phyloP scores from a whole-genome alignment of 2,888 invertebrate genomes.

The Drosophila acutilabella region DNA sequence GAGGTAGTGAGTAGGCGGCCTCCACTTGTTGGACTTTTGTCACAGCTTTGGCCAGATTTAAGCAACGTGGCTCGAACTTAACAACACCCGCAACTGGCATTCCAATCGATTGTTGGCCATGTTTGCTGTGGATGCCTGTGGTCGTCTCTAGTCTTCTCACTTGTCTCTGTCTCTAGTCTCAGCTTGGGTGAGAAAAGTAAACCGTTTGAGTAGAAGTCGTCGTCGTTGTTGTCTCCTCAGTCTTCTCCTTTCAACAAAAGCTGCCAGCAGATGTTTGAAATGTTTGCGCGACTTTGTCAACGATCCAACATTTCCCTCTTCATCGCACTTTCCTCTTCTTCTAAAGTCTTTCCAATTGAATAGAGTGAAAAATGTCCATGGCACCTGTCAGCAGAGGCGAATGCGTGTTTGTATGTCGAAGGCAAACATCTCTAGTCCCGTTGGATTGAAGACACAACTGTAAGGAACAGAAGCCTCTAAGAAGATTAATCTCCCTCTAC shows the following conservation, averaged over 20 bases:
- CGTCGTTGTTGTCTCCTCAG: constrained; percentile 22
- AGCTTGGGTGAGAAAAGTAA: constrained; percentile 71
- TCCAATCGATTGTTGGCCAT: constrained; percentile 74
- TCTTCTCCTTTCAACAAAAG: constrained; percentile 52
- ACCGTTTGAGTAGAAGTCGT: constrained; percentile 49
- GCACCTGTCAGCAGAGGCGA: constrained; percentile 67
- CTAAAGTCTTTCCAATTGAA: constrained; percentile 52
- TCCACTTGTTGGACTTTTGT: constrained; percentile 61
- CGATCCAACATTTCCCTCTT: constrained; percentile 24
- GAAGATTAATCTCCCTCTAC: constrained; percentile 34
- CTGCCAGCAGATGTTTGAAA: constrained; percentile 70
- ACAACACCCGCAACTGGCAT: constrained; percentile 70
- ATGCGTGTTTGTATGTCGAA: constrained; percentile 35
- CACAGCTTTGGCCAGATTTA: constrained; percentile 43
- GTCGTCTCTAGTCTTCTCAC: constrained; percentile 18
- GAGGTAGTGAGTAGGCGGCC: constrained; percentile 20
- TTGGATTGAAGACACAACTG: constrained; percentile 36
- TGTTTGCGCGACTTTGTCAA: constrained; percentile 72
- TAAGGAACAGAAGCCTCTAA: constrained; percentile 5
- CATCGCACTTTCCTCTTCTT: neutral
- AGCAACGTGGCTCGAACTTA: constrained; percentile 23
- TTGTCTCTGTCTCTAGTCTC: constrained; percentile 11
- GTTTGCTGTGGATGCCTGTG: constrained; percentile 56
- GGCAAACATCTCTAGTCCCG: constrained; percentile 56
- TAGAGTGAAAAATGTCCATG: constrained; percentile 60